These are phyloP conservation scores for Actinemys pallida DNA, from an alignment of 2,113 vertebrate genomes.

Conservation along the genomic window DNA sequence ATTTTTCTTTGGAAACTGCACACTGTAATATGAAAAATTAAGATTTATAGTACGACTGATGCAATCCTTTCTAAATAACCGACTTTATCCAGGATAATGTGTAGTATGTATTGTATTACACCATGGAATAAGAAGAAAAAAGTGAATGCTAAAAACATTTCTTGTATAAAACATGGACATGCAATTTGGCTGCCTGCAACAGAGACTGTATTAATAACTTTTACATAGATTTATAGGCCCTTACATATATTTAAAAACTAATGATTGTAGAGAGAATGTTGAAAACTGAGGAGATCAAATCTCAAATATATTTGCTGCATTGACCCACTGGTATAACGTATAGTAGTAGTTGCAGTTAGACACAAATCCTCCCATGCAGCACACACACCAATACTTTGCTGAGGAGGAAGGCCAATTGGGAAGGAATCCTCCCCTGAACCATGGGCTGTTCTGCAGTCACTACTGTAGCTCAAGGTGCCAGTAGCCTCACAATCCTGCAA, in stretches of 20 bases:
- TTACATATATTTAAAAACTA: neutral
- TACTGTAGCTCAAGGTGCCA: neutral
- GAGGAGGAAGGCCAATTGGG: neutral
- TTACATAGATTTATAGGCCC: neutral
- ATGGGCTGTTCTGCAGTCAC: neutral
- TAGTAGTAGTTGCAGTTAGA: neutral
- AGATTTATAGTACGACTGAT: neutral
- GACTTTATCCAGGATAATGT: neutral
- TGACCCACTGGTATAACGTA: neutral
- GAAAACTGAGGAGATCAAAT: neutral
- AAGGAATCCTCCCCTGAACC: too few relatives aligned
- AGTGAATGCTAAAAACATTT: neutral
- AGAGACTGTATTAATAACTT: neutral
- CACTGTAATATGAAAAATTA: neutral
- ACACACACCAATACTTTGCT: neutral
- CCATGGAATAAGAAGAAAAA: neutral
- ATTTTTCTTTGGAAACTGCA: neutral
- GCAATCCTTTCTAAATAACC: neutral
- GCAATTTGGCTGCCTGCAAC: neutral
- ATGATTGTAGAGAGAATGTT: neutral
- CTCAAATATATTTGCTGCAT: neutral
- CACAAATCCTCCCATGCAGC: neutral
- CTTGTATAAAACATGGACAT: neutral
- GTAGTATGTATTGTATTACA: rapidly evolving
- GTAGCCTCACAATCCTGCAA: neutral